Percentiles rank a stretch among this genome's conserved stretches.
These are phyloP conservation scores for Sphecodes monilicornis DNA, from an alignment of 2,888 invertebrate genomes.

Conservation along the genomic window DNA sequence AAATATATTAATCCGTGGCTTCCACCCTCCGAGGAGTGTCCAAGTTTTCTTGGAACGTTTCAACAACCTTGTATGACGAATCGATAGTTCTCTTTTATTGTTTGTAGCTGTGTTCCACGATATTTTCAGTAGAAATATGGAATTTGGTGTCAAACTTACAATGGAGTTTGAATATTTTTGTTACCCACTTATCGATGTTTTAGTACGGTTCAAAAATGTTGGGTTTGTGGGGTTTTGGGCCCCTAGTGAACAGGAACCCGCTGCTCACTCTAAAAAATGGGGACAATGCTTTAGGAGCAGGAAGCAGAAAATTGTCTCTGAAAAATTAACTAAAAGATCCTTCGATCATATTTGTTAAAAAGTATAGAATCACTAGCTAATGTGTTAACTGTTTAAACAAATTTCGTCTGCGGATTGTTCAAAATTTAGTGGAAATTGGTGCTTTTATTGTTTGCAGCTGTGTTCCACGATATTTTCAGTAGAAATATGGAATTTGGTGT, in stretches of 20 bases:
- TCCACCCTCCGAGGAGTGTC: neutral
- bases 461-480: neutral
- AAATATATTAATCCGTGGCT: neutral
- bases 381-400: neutral
- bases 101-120: neutral
- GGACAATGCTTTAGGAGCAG: neutral
- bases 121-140: neutral
- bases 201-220: neutral
- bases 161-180: neutral
- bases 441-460: neutral
- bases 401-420: too few relatives aligned
- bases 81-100: neutral
- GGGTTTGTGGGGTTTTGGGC: neutral
- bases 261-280: neutral
- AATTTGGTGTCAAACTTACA: neutral
- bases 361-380: neutral
- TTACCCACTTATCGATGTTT: neutral
- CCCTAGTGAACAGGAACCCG: neutral
- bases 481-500: neutral
- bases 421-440: too few relatives aligned
- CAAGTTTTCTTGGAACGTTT: neutral
- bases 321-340: neutral
- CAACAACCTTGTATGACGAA: neutral
- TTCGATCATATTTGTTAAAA: neutral
- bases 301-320: neutral